Conservation (phyloP, 2,797 vertebrate species). For the Anas georgica region DNA sequence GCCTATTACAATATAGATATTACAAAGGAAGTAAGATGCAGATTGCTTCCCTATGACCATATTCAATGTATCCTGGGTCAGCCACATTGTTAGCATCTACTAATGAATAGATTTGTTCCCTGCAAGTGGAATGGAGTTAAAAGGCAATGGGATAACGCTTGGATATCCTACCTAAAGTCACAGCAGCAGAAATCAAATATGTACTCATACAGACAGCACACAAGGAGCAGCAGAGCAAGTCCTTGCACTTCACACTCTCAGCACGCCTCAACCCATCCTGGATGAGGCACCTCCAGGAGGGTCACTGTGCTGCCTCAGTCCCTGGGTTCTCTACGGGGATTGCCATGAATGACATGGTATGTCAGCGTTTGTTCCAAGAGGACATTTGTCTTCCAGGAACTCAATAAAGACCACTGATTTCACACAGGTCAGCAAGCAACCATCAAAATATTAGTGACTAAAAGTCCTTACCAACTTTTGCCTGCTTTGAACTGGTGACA, state of each 20-base stretch:
- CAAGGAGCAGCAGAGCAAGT: neutral
- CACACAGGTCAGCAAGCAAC: conserved; percentile 30
- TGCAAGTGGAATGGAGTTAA: neutral
- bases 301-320: neutral
- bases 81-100: neutral
- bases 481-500: conserved; percentile 52
- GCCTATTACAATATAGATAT: neutral
- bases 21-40: neutral
- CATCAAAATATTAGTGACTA: conserved; percentile 22
- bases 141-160: neutral
- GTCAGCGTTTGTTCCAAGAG: neutral
- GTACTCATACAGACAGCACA: neutral
- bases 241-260: neutral
- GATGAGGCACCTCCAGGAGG: neutral
- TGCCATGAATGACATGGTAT: neutral
- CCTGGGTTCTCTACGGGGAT: neutral
- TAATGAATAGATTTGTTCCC: neutral
- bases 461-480: conserved; percentile 28
- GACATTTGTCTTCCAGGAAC: conserved; percentile 9
- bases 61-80: neutral
- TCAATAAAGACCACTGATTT: conserved; percentile 5
- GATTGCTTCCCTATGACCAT: neutral
- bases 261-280: neutral
- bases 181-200: neutral
- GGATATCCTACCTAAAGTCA: neutral